Conservation (phyloP, 2,113 vertebrate genomes). For the Paedocypris sp. region DNA sequence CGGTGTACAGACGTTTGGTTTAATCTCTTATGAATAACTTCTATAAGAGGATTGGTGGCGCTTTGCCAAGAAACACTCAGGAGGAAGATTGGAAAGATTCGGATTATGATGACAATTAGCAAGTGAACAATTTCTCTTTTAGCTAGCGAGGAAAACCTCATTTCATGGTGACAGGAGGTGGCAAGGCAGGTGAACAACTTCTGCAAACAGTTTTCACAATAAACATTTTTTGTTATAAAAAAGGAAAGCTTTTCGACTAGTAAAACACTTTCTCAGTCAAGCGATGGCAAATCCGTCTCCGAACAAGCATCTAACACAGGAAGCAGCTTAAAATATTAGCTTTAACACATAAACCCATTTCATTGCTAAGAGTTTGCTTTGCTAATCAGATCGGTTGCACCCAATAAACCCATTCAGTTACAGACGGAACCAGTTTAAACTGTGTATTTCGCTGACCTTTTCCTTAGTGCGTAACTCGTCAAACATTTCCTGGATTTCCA, state of each 20-base stretch:
- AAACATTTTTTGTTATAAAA: no score
- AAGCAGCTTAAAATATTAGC: slow-evolving; percentile 57
- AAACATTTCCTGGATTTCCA: slow-evolving; percentile 96
- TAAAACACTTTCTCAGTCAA: slow-evolving; percentile 36
- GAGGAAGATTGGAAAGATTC: neutral
- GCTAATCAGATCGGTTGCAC: slow-evolving; percentile 43
- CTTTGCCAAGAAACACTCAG: slow-evolving; percentile 1
- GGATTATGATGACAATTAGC: neutral
- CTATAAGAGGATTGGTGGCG: slow-evolving; percentile 11
- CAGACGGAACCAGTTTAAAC: neutral
- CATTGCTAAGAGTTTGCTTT: slow-evolving; percentile 39
- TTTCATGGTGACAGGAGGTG: neutral
- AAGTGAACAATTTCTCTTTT: neutral
- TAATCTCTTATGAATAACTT: slow-evolving; percentile 18
- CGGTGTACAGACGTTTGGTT: slow-evolving; percentile 4
- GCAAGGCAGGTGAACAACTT: neutral
- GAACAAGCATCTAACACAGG: slow-evolving; percentile 38
- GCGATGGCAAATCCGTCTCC: slow-evolving; percentile 42
- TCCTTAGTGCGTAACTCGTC: slow-evolving; percentile 90
- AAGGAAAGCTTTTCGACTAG: no score
- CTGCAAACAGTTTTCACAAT: no score
- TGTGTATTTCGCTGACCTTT: slow-evolving; percentile 60
- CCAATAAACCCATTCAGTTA: neutral
- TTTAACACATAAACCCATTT: slow-evolving; percentile 37
- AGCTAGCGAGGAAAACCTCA: neutral